Conservation (phyloP, 2,888 invertebrate genomes). For the Sycophila texana region DNA sequence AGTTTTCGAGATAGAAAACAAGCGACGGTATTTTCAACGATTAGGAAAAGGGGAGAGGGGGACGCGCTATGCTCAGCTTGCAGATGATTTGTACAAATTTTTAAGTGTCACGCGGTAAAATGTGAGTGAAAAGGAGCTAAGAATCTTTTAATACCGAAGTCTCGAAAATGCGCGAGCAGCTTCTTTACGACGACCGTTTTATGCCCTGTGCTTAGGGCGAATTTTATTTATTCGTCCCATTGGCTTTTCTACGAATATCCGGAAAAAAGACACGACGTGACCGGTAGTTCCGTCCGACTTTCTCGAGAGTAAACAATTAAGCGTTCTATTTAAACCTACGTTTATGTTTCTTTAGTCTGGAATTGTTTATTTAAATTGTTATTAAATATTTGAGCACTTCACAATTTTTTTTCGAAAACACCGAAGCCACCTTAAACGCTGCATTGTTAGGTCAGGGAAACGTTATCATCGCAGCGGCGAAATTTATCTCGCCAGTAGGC, state of each 20-base stretch:
- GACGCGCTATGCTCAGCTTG: not conserved
- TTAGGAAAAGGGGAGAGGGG: no score
- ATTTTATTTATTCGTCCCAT: conserved; percentile 43
- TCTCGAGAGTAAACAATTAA: no score
- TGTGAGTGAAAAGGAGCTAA: conserved; percentile 25
- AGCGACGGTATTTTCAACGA: not conserved
- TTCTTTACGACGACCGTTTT: conserved; percentile 47
- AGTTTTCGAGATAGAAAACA: not conserved
- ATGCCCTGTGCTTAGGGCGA: conserved; percentile 21
- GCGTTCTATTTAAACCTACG: no score
- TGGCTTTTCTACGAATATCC: not conserved
- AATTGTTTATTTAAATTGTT: no score
- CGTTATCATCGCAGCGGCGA: not conserved
- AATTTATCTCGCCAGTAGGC: not conserved
- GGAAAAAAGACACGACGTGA: not conserved
- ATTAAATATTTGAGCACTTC: no score
- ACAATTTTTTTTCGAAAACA: no score
- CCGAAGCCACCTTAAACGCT: no score
- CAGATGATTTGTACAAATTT: conserved; percentile 29
- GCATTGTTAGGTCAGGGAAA: not conserved
- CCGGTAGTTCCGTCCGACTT: no score
- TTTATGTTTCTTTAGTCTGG: no score
- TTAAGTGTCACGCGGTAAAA: conserved; percentile 1
- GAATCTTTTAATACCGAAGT: conserved; percentile 31
- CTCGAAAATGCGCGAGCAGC: conserved; percentile 15